These are phyloP conservation scores for Drosophila phalerata DNA, from an alignment of 2,888 invertebrate species.

Conservation along the genomic window DNA sequence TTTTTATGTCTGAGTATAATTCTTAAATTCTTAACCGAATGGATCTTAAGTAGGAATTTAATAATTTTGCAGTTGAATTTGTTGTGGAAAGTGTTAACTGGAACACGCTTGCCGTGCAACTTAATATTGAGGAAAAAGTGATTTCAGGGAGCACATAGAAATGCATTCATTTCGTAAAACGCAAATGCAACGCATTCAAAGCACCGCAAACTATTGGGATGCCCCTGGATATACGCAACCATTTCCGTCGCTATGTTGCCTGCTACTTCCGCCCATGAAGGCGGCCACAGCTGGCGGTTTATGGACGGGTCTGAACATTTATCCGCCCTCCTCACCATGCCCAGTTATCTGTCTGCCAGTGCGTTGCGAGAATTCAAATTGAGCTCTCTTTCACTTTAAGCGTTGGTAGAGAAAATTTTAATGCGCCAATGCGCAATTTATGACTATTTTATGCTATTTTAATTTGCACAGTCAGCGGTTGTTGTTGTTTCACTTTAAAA, in stretches of 20 bases:
- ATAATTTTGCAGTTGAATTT: not conserved
- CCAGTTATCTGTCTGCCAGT: not conserved
- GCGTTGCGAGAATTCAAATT: constrained; percentile 48
- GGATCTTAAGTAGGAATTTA: not conserved
- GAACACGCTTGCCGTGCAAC: constrained; percentile 8
- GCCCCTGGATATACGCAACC: constrained; percentile 63
- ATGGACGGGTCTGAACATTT: constrained; percentile 26
- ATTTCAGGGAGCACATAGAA: constrained; percentile 47
- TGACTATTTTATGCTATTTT: constrained; percentile 68
- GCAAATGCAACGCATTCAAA: constrained; percentile 65
- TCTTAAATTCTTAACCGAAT: too few relatives aligned
- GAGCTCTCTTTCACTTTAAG: constrained; percentile 52
- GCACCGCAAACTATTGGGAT: constrained; percentile 67
- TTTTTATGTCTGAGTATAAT: too few relatives aligned
- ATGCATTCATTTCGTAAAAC: constrained; percentile 65
- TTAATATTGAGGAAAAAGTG: constrained; percentile 24
- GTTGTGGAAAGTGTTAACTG: not conserved
- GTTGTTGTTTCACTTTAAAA: constrained; percentile 43
- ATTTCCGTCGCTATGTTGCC: constrained; percentile 60
- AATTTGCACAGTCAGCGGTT: constrained; percentile 67
- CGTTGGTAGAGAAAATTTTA: constrained; percentile 49
- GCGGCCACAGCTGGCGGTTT: constrained; percentile 51
- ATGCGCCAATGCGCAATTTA: constrained; percentile 76
- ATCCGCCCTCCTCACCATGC: not conserved
- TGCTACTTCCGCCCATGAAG: constrained; percentile 52